These are phyloP conservation scores for Periparus ater DNA, from an alignment of 2,797 vertebrate species.

Conservation along the genomic window DNA sequence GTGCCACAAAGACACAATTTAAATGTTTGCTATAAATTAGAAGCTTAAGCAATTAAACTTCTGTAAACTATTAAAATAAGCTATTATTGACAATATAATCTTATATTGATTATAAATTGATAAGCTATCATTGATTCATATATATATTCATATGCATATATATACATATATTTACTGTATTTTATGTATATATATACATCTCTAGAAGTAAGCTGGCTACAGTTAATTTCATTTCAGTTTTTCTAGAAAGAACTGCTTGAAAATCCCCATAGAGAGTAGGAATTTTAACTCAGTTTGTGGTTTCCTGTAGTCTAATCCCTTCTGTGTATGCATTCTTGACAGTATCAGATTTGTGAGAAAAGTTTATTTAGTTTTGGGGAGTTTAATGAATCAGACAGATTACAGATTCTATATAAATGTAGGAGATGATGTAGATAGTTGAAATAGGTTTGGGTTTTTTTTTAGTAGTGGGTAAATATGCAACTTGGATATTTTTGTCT, in stretches of 20 bases:
- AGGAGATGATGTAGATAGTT: not conserved
- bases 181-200: too few species aligned
- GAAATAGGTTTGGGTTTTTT: accelerated
- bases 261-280: not conserved
- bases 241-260: not conserved
- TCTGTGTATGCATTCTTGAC: not conserved
- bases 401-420: not conserved
- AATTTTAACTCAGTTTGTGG: not conserved
- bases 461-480: not conserved
- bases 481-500: not conserved
- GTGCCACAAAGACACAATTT: not conserved
- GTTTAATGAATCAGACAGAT: not conserved
- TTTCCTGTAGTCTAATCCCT: not conserved
- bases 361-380: not conserved
- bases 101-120: too few species aligned
- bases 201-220: not conserved
- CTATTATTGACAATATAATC: too few species aligned
- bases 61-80: too few species aligned
- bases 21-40: not conserved
- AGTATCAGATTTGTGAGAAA: not conserved
- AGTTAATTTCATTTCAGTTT: not conserved
- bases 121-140: not conserved
- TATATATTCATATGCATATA: not conserved
- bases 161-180: not conserved
- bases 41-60: not conserved